Evolutionary conservation across 2,888 invertebrate genomes (phyloP).

Genomic region (Agrotis segetum): DNA sequence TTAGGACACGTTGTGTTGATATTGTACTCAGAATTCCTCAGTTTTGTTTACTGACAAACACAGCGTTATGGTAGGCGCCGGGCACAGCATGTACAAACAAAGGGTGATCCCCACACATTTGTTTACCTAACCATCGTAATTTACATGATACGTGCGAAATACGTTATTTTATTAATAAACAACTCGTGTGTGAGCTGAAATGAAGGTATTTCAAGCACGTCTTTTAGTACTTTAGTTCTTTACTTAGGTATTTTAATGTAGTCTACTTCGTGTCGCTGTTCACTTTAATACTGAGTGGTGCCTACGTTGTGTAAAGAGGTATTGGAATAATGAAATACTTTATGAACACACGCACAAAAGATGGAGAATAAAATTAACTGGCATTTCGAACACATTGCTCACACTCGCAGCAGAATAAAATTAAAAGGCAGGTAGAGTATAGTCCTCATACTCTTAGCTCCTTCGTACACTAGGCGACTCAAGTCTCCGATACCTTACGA

Average conservation of each 20-base stretch:
- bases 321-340: too few species aligned
- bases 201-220: slow-evolving; percentile 23
- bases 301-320: too few species aligned
- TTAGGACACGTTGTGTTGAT: slow-evolving; percentile 39
- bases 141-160: slow-evolving; percentile 41
- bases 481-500: too few species aligned
- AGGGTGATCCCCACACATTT: slow-evolving; percentile 47
- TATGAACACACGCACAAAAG: too few species aligned
- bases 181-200: slow-evolving; percentile 12
- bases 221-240: slow-evolving; percentile 20
- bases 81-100: slow-evolving; percentile 30
- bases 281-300: neutral
- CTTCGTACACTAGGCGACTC: too few species aligned
- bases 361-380: too few species aligned
- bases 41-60: slow-evolving; percentile 40
- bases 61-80: slow-evolving; percentile 34
- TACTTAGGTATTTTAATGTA: slow-evolving; percentile 10
- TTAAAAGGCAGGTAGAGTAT: too few species aligned
- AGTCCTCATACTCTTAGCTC: too few species aligned
- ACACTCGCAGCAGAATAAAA: too few species aligned
- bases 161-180: slow-evolving; percentile 42
- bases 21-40: slow-evolving; percentile 41
- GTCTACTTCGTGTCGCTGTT: neutral
- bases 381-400: too few species aligned
- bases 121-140: slow-evolving; percentile 41